These are phyloP conservation scores for Cladorhizidae sp. DNA, from an alignment of 37 sponge, comb jelly and placozoan genomes.

Conservation along the genomic window DNA sequence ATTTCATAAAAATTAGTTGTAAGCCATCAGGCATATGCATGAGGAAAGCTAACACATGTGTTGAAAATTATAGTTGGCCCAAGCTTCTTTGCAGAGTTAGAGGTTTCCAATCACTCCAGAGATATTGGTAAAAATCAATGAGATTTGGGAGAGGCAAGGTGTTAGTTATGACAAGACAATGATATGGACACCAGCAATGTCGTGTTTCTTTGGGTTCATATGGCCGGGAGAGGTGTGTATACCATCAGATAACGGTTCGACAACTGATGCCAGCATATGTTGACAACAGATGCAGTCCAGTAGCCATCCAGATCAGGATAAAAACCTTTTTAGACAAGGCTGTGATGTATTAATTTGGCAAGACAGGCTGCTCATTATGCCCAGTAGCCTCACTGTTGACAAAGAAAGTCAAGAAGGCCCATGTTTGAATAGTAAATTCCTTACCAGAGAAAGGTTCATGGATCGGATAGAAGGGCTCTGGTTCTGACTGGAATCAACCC, in stretches of 20 bases:
- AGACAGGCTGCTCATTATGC: background rate
- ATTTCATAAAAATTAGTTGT: background rate
- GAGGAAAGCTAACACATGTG: background rate
- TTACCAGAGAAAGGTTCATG: background rate
- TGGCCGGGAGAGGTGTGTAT: background rate
- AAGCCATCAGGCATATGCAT: background rate
- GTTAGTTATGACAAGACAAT: background rate
- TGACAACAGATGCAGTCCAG: background rate
- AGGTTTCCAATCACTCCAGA: background rate
- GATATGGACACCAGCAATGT: background rate
- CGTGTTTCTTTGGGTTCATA: constrained; percentile 8
- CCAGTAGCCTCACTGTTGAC: background rate
- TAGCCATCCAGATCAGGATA: background rate
- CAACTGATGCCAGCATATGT: too few species aligned
- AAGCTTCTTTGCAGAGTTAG: background rate
- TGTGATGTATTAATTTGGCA: background rate
- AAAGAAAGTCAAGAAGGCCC: background rate
- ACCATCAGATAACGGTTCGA: background rate
- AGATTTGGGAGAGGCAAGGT: background rate
- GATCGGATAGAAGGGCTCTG: background rate
- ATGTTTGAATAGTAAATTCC: background rate
- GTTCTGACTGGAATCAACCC: background rate
- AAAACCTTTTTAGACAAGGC: constrained; percentile 1
- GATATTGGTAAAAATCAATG: background rate
- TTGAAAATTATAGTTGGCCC: background rate